These are phyloP conservation scores for Micronycteris hirsuta DNA, from an alignment of 2,113 vertebrate genomes.

Conservation along the genomic window DNA sequence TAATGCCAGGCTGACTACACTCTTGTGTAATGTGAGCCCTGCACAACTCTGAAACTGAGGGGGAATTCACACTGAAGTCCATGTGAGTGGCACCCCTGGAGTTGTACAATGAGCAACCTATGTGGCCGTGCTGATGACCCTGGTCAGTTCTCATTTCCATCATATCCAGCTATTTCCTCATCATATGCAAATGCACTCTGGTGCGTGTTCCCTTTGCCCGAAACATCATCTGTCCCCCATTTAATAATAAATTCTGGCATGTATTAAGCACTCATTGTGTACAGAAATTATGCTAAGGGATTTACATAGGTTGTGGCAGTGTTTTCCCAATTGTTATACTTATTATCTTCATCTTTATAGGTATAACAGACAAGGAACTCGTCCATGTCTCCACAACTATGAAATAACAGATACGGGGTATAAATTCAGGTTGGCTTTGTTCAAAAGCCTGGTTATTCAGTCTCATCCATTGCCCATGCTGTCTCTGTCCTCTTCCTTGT, in stretches of 20 bases:
- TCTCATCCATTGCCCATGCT: background rate
- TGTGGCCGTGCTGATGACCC: background rate
- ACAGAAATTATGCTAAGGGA: background rate
- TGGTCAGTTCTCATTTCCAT: background rate
- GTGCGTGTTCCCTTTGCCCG: background rate
- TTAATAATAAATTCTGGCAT: background rate
- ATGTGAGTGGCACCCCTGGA: background rate
- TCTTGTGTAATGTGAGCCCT: background rate
- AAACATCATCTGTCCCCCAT: background rate
- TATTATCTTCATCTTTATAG: background rate
- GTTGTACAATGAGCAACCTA: background rate
- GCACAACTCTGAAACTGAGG: accelerated
- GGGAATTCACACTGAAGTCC: background rate
- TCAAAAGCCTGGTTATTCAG: background rate
- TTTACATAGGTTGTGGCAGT: background rate
- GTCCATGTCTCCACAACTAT: background rate
- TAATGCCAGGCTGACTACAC: background rate
- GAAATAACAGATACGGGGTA: background rate
- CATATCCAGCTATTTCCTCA: background rate
- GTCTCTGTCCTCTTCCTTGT: background rate
- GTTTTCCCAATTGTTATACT: background rate
- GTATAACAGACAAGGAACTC: background rate
- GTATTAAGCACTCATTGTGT: background rate
- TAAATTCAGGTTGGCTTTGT: background rate
- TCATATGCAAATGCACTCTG: background rate